Base-by-base conservation (phyloP, 2,113 vertebrate genomes). In the Pithys albifrons region DNA sequence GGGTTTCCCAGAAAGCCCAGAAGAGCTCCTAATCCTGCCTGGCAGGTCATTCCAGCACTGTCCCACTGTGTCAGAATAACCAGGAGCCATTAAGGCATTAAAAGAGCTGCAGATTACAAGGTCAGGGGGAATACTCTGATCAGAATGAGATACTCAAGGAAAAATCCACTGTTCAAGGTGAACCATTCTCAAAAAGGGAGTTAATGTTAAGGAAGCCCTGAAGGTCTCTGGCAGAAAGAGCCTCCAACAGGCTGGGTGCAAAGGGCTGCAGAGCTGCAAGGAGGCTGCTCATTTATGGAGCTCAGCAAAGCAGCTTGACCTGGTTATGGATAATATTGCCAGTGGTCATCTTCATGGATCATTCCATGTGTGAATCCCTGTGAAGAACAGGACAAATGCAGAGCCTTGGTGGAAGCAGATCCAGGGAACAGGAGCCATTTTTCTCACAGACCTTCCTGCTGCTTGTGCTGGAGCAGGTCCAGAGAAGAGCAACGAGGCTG, bases 61-160 rank as follows among this genome's bases (percentile, higher is more conserved):
- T 24, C 94, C 94, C 6, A 2, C 94, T 85, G 69, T 20, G 91
- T 5, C 0, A 1, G 88, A 64, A 58, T 67, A 88, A 77, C 55
- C 75, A 72, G 23, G 43, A 18, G 61, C 86, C 79, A 92, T 92
- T 86, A 92, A 83, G 48, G 86, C 86, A 93, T 95, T 91, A 95
- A 35, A 39, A 77, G 83, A 89, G 79, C 79, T 90, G 85, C 51
- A 59, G 93, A 91, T 93, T 88, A 48, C 28, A 39, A 75, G 91
- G 92, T 95, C 11, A 0, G 59, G 46, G 72, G 69, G 55, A 89
- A 51, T 52, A 33, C 83, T 86, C 83, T 71, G 91, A 86, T 89
- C 76, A 71, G 72, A 86, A 71, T 0, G 1, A 88, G 89, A 39
- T 66, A 77, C 92, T 92, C 2, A 0, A 93, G 93, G 45, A 86